These are phyloP conservation scores for Nesidiocoris tenuis DNA, from an alignment of 2,888 invertebrate genomes.

Conservation along the genomic window DNA sequence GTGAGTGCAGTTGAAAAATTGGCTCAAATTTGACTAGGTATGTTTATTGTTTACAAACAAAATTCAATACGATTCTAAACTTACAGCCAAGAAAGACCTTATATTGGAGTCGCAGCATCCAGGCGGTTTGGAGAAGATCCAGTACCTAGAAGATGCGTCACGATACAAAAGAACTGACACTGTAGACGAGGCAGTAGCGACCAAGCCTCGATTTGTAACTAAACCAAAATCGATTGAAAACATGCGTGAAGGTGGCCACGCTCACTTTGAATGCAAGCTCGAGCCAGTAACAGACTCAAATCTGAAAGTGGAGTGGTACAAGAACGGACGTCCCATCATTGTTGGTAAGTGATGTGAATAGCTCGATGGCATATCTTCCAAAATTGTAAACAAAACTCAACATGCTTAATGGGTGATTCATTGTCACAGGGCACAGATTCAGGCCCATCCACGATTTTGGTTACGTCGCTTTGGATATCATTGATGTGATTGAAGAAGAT, in stretches of 20 bases:
- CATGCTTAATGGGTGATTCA: neutral
- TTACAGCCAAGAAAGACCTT: constrained; percentile 76
- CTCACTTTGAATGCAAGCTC: constrained; percentile 96
- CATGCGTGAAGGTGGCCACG: constrained; percentile 84
- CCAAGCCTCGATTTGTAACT: constrained; percentile 80
- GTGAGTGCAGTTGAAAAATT: too few species aligned
- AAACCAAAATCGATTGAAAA: constrained; percentile 83
- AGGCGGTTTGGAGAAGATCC: constrained; percentile 87
- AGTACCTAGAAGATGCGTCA: constrained; percentile 83
- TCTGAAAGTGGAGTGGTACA: constrained; percentile 95
- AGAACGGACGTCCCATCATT: constrained; percentile 89
- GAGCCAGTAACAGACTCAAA: constrained; percentile 96
- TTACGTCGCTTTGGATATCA: constrained; percentile 94
- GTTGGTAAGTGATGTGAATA: constrained; percentile 62
- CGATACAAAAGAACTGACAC: constrained; percentile 79
- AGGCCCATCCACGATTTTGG: constrained; percentile 97
- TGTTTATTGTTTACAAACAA: too few species aligned
- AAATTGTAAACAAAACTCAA: neutral
- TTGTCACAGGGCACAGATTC: constrained; percentile 74
- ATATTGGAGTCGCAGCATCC: constrained; percentile 87
- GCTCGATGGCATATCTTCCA: neutral
- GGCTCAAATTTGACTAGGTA: neutral
- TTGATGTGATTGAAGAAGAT: constrained; percentile 95
- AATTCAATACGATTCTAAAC: neutral
- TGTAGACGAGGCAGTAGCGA: constrained; percentile 78